phyloP scores from a whole-genome alignment of 2,888 invertebrate species.

The Apomyelois bistriatella region DNA sequence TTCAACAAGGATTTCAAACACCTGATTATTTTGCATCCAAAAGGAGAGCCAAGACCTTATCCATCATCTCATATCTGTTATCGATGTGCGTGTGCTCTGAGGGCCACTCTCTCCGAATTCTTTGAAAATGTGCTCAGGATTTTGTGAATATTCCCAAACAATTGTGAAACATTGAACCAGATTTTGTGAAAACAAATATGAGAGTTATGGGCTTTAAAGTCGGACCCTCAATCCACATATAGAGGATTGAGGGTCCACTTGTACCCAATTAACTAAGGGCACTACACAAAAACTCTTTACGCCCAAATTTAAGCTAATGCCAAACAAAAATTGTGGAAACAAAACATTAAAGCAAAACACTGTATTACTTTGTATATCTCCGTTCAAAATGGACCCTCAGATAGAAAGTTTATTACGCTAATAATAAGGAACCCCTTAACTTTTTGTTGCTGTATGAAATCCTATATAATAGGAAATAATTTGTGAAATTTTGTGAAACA shows the following conservation, averaged over 20 bases:
- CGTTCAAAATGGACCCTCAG: not conserved
- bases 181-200: conserved; percentile 5
- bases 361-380: not conserved
- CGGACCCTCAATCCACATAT: no score
- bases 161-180: not conserved
- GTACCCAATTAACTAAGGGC: not conserved
- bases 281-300: not conserved
- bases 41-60: no score
- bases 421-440: not conserved
- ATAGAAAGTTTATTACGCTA: not conserved
- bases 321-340: not conserved
- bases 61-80: no score
- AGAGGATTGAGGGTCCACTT: not conserved
- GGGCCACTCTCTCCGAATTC: not conserved
- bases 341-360: not conserved
- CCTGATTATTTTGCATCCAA: no score
- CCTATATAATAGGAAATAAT: not conserved
- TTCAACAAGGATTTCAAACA: no score
- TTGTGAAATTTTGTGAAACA: not conserved
- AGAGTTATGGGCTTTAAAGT: no score
- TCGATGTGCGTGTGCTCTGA: not conserved
- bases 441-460: not conserved
- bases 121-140: not conserved
- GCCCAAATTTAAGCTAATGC: not conserved
- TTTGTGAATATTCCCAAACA: not conserved